Evolutionary conservation across 23 tunicate genomes (phyloP), one percentile per base, ranked within the genome.

Genomic region (Phallusia fumigata): DNA sequence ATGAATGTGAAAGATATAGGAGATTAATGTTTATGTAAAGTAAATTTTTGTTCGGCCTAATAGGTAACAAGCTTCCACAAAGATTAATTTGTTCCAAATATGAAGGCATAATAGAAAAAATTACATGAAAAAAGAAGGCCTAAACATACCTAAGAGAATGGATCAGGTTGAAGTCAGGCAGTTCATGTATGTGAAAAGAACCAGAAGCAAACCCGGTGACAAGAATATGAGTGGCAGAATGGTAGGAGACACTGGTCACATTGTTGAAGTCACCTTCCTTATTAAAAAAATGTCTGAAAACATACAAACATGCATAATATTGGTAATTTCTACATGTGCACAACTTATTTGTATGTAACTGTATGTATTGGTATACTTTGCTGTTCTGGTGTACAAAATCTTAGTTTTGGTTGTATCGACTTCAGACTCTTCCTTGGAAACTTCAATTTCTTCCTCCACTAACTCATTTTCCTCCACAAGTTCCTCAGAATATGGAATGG

Each of bases 131-230:
- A n/a, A n/a, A n/a, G n/a, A n/a, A n/a, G n/a, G n/a, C n/a, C n/a
- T n/a, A n/a, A 53, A 19, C 19, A 21, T 18, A 88, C 92, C 87
- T 88, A 24, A 94, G 73, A 6, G 95, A 85, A 81, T 94, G 98
- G 30, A 94, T 94, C 33, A 88, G 79, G 76, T 89, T 89, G 76
- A 94, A 89, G 21, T 86, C 88, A 0, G 98, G 98, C 84, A 94
- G 76, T 73, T 94, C 98, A 52, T 94, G 90, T 32, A 94, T 76
- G 31, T 77, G 79, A 53, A 94, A 94, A 19, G 90, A 50, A 30
- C 98, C 98, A 1, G 94, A 85, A 35, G 89, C 89, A 33, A 94
- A 86, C 10, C 98, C 98, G 34, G 94, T 89, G 52, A 85, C 93
- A 44, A 94, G 19, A 30, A 94, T 80, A 35, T 83, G 84, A 0